Base-by-base conservation (phyloP, 2,113 vertebrate genomes). In the Egretta garzetta region DNA sequence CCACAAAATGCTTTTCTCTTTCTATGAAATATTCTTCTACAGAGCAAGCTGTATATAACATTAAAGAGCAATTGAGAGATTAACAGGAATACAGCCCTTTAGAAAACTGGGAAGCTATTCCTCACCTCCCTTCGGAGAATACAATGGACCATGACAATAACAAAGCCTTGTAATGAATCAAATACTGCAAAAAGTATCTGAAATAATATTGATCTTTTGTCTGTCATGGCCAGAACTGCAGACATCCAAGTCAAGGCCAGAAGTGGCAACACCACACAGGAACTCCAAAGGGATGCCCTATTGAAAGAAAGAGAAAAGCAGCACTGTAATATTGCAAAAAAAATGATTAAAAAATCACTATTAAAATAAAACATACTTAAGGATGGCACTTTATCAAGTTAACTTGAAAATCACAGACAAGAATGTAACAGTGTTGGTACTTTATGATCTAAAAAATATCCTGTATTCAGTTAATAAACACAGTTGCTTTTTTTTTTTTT, bases 121-220 rank as follows among this genome's bases (percentile, higher is more conserved):
- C 98, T 98, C 94, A 99, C 99, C 99, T 99, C 99, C 98, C 98
- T 98, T 96, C 99, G 98, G 87, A 99, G 99, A 98, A 99, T 98
- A 96, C 99, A 99, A 98, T 99, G 99, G 93, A 99, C 99, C 99
- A 99, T 99, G 97, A 99, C 99, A 89, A 99, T 99, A 96, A 99
- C 99, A 96, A 99, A 99, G 91, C 99, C 99, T 98, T 99, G 99
- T 96, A 99, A 98, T 23, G 99, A 99, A 98, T 99, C 99, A 97
- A 99, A 99, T 94, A 99, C 99, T 4, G 99, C 99, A 72, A 99
- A 99, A 91, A 99, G 99, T 97, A 99, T 99, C 97, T 99, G 99
- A 98, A 99, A 99, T 94, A 99, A 98, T 97, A 99, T 99, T 94
- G 99, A 99, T 93, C 99, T 99, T 98, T 99, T 99, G 98, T 99